phyloP scores from a whole-genome alignment of 37 sponge, comb jelly and placozoan genomes.

The Geodia barretti region DNA sequence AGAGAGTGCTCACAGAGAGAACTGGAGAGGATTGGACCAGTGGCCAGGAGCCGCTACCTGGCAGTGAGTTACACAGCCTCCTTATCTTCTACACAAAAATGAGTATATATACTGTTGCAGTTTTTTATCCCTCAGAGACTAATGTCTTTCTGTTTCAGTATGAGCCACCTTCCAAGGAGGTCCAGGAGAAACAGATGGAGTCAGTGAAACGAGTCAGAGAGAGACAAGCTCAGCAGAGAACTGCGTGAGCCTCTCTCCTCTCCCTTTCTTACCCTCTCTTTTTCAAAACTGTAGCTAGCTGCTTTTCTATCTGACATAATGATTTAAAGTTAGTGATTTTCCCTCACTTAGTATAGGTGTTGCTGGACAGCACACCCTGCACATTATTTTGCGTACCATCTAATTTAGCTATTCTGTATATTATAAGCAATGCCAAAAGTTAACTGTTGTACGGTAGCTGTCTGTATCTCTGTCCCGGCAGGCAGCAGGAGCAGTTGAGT shows the following conservation, averaged over 20 bases:
- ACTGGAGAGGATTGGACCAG: constrained; percentile 23
- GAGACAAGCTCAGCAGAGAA: too few relatives aligned
- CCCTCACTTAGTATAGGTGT: too few relatives aligned
- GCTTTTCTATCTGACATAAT: too few relatives aligned
- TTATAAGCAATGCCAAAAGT: too few relatives aligned
- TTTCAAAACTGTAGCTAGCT: too few relatives aligned
- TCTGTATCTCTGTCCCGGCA: too few relatives aligned
- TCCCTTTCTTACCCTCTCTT: too few relatives aligned
- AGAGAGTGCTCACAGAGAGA: constrained; percentile 37
- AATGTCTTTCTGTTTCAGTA: constrained; percentile 35
- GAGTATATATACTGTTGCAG: background rate
- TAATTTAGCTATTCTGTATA: too few relatives aligned
- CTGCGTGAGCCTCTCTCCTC: background rate
- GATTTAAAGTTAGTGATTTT: too few relatives aligned
- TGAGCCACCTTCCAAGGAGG: constrained; percentile 62
- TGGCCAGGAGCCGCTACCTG: constrained; percentile 64
- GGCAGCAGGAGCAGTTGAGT: constrained; percentile 1
- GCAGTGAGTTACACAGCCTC: constrained; percentile 42
- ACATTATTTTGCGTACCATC: too few relatives aligned
- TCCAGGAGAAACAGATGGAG: constrained; percentile 38
- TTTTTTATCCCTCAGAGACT: background rate
- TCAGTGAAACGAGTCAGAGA: constrained; percentile 45
- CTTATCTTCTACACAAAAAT: background rate
- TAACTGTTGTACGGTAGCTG: too few relatives aligned
- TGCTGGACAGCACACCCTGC: too few relatives aligned